A percentile compares a stretch with the other conserved stretches of the same genome.
phyloP scores from a whole-genome alignment of 2,113 vertebrate genomes.

The Loxodonta africana region DNA sequence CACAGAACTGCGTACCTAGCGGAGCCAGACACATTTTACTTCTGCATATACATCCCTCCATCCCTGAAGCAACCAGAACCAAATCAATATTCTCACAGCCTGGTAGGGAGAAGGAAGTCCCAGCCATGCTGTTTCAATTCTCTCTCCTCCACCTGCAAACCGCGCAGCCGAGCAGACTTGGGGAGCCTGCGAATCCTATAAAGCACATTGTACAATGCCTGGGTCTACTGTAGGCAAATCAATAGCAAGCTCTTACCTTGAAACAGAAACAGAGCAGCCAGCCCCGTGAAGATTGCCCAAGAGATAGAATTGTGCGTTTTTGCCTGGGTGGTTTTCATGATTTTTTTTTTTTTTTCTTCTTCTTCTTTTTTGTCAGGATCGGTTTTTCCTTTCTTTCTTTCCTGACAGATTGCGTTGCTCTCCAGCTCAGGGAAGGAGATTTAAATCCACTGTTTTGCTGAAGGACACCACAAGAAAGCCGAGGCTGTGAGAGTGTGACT shows the following conservation, averaged over 20 bases:
- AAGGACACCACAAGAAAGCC: slow-evolving; percentile 80
- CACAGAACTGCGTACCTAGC: slow-evolving; percentile 34
- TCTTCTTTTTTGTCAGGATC: slow-evolving; percentile 82
- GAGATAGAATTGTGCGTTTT: slow-evolving; percentile 87
- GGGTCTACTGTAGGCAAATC: slow-evolving; percentile 64
- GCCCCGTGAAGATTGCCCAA: slow-evolving; percentile 88
- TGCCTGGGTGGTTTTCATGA: slow-evolving; percentile 86
- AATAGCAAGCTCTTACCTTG: slow-evolving; percentile 87
- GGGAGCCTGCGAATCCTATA: slow-evolving; percentile 64
- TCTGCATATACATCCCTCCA: slow-evolving; percentile 64
- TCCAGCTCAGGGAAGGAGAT: slow-evolving; percentile 78
- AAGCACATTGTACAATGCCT: slow-evolving; percentile 59
- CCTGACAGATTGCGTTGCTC: slow-evolving; percentile 75
- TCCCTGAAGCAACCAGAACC: slow-evolving; percentile 72
- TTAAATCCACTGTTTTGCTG: slow-evolving; percentile 88
- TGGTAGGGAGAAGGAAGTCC: slow-evolving; percentile 74
- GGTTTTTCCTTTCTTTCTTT: slow-evolving; percentile 58
- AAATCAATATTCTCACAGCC: slow-evolving; percentile 79
- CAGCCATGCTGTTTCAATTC: slow-evolving; percentile 77
- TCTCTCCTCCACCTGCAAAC: slow-evolving; percentile 75
- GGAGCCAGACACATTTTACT: slow-evolving; percentile 67
- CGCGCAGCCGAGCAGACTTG: slow-evolving; percentile 40
- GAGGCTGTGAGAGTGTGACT: slow-evolving; percentile 79
- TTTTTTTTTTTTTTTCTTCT: slow-evolving; percentile 70
- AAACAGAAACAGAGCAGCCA: slow-evolving; percentile 89